Conservation (phyloP, 2,888 invertebrate genomes). For the Aphodius sticticus region DNA sequence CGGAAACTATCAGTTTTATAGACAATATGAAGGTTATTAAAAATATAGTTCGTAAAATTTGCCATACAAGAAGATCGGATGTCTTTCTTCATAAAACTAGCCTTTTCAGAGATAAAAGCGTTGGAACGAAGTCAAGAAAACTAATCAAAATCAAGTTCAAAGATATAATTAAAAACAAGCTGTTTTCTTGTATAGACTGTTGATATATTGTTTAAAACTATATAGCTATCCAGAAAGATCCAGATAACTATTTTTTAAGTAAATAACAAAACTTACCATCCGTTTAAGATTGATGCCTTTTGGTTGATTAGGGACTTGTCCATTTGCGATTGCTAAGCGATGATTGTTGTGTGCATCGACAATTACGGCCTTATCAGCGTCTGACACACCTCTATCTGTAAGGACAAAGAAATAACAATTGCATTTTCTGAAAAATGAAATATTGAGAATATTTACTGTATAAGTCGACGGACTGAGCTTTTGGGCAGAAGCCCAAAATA, state of each 20-base stretch:
- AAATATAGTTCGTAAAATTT: too few species aligned
- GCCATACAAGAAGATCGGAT: too few species aligned
- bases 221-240: too few species aligned
- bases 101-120: not conserved
- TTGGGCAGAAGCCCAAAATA: not conserved
- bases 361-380: not conserved
- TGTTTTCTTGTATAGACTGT: too few species aligned
- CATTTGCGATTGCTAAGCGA: conserved; percentile 14
- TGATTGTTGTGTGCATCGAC: conserved; percentile 14
- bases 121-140: not conserved
- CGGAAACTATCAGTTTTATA: too few species aligned
- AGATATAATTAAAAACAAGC: too few species aligned
- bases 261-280: not conserved
- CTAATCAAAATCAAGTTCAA: not conserved
- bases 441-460: not conserved
- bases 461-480: not conserved
- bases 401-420: not conserved
- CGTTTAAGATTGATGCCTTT: conserved; percentile 14
- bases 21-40: too few species aligned
- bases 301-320: conserved; percentile 5
- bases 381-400: not conserved
- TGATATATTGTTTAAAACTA: too few species aligned
- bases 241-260: not conserved
- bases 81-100: not conserved
- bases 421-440: not conserved